Evolutionary conservation across 2,113 vertebrate genomes (phyloP).

Genomic region (Hippocampus abdominalis): DNA sequence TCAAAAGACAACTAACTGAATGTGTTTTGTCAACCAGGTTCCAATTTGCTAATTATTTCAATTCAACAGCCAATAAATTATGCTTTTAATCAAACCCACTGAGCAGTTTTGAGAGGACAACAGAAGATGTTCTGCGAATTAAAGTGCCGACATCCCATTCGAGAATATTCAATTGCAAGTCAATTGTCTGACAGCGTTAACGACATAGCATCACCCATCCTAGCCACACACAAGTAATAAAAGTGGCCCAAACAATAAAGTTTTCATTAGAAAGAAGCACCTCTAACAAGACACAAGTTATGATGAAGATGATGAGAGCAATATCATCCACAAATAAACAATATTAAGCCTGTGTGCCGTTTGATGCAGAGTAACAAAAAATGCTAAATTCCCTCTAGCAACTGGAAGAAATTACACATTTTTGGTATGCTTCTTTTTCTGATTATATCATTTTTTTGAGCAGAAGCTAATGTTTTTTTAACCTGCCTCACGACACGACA

Average conservation of each 20-base stretch:
- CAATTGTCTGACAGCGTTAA: not conserved
- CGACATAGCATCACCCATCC: not conserved
- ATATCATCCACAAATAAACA: too few species aligned
- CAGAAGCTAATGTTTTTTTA: too few species aligned
- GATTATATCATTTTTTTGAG: too few species aligned
- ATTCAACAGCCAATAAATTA: not conserved
- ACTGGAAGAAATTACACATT: too few species aligned
- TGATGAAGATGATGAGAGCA: not conserved
- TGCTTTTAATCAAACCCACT: not conserved
- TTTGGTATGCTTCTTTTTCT: too few species aligned
- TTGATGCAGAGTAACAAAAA: too few species aligned
- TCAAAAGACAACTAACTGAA: not conserved
- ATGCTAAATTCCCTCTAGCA: too few species aligned
- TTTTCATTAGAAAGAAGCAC: not conserved
- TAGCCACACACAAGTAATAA: not conserved
- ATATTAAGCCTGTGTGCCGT: too few species aligned
- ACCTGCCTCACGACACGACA: too few species aligned
- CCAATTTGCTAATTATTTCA: not conserved
- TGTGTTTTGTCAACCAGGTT: not conserved
- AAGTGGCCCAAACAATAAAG: not conserved
- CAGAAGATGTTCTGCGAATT: not conserved
- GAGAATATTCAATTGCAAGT: not conserved
- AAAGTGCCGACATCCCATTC: not conserved
- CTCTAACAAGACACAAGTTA: not conserved
- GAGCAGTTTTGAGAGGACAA: not conserved